Percentiles rank a stretch among this genome's conserved stretches.
Evolutionary conservation across 2,113 vertebrate genomes (phyloP).

Genomic region (Panthera tigris): DNA sequence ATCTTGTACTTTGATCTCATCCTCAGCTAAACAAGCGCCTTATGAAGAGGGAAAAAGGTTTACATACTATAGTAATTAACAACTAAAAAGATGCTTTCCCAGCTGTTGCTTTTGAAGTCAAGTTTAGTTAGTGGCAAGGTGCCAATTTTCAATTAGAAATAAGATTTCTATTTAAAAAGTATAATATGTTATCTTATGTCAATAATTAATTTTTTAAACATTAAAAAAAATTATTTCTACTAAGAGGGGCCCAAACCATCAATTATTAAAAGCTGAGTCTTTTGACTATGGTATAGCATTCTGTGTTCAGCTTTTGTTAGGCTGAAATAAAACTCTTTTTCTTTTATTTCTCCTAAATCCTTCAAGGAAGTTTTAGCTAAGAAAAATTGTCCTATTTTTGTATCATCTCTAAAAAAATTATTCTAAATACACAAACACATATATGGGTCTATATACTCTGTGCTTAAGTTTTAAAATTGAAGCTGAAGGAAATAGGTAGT

Average conservation of each 20-base stretch:
- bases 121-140: constrained; percentile 80
- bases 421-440: not conserved
- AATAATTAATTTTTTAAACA: constrained; percentile 80
- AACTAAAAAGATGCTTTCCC: constrained; percentile 84
- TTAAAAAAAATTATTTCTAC: constrained; percentile 54
- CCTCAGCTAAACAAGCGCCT: constrained; percentile 76
- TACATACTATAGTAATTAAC: constrained; percentile 83
- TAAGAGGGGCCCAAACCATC: constrained; percentile 74
- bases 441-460: not conserved
- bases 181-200: constrained; percentile 80
- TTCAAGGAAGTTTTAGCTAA: constrained; percentile 61
- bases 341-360: constrained; percentile 30
- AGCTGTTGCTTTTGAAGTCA: constrained; percentile 87
- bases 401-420: not conserved
- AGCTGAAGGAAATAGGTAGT: not conserved
- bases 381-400: not conserved
- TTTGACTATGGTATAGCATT: constrained; percentile 68
- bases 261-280: constrained; percentile 75
- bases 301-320: constrained; percentile 70
- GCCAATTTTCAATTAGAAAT: constrained; percentile 86
- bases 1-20: constrained; percentile 77
- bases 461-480: not conserved
- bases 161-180: constrained; percentile 83
- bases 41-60: constrained; percentile 73
- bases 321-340: constrained; percentile 70